Evolutionary conservation across 2,797 vertebrate species (phyloP), one percentile per base, ranked within the genome.

Genomic region (Arrhamphus sclerolepis): DNA sequence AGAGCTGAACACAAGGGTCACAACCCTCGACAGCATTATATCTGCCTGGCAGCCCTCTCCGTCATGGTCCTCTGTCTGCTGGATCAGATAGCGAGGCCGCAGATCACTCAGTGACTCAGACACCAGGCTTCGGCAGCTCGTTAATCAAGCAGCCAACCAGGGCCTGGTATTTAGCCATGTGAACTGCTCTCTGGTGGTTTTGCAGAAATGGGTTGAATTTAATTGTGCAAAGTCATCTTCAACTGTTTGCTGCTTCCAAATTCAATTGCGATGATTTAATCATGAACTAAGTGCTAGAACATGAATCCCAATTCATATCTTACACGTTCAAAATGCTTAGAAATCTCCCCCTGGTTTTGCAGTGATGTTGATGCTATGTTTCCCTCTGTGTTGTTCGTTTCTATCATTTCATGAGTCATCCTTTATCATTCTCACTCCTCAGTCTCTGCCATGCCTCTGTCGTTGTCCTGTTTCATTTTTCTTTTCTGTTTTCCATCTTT

Each of bases 31-130:
- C 69, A 77, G 90, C 90, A 92, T 93, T 90, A 75, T 85, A 87
- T 91, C 84, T 89, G 77, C 66, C 79, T 62, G 84, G 82, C 81
- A 91, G 90, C 88, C 86, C 77, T 81, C 74, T 93, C 91, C 88
- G 86, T 95, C 90, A 92, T 75, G 85, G 75, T 71, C 66, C 81
- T 86, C 88, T 93, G 86, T 92, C 84, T 87, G 70, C 20, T 60
- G 85, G 92, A 92, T 92, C 90, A 93, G 89, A 92, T 93, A 93
- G 83, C 82, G 18, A 51, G 63, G 72, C 83, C 77, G 46, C 61
- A 72, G 79, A 91, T 91, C 86, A 84, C 85, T 92, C 89, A 84
- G 75, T 76, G 75, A 50, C 86, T 80, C 73, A 59, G 59, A 83
- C 81, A 83, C 65, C 85, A 50, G 64, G 82, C 66, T 80, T 86